Evolutionary conservation across 2,797 vertebrate genomes (phyloP), one percentile per base, ranked within the genome.

Genomic region (Urophycis tenuis): DNA sequence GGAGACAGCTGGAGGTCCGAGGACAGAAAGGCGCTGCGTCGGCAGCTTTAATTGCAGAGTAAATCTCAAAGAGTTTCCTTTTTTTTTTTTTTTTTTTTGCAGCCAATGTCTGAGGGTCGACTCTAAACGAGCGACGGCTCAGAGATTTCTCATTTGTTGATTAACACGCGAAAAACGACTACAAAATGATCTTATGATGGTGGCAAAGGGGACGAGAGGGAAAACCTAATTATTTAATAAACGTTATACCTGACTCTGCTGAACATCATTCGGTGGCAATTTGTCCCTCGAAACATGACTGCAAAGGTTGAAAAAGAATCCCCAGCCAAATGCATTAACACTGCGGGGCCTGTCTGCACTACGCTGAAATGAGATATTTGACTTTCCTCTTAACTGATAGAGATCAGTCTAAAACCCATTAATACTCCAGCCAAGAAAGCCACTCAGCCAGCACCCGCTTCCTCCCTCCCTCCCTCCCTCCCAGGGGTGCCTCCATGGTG

Each of bases 21-120:
- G 22, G n/a, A 53, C 53, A 25, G 53, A 78, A 85, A 85, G 74
- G 33, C 81, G 85, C 81, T 84, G 83, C 84, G 83, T 80, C 41
- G 64, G 75, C 81, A 78, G 75, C 73, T 86, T 85, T 79, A 83
- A 80, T 80, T 81, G 81, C 78, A 72, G 75, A 29, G 7, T 36
- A 78, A 60, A 19, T n/a, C 53, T 60, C 17, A 6, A 6, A 22
- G 45, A 49, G 45, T 22, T 53, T 53, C 7, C 45, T 2, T 53
- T n/a, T n/a, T n/a, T n/a, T n/a, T n/a, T n/a, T n/a, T n/a, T n/a
- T n/a, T n/a, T 36, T 36, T 53, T 53, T 53, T 53, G 45, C 22
- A n/a, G 8, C 22, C 53, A 60, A 25, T 60, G 22, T 60, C 7
- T 8, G 25, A 60, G 4, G 49, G 19, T n/a, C 19, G 22, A n/a